Base-by-base conservation (phyloP, 2,113 vertebrate species). In the Haemorhous mexicanus region DNA sequence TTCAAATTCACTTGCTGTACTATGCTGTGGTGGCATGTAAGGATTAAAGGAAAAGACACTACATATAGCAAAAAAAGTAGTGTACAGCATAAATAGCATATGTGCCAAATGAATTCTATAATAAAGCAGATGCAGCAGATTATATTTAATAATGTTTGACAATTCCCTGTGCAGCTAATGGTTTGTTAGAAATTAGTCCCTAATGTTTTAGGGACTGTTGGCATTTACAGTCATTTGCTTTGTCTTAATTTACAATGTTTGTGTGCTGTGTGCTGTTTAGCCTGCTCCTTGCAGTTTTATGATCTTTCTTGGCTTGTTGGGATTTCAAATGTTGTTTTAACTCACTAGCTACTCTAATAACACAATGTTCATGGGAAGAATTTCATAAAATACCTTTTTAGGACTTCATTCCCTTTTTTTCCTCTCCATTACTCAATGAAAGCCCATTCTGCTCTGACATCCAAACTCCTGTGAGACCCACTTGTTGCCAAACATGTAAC, bases 81-180 rank as follows among this genome's bases (percentile, higher is more conserved):
- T 23, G 18, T 33, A 58, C 75, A 77, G 56, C 62, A 59, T 39
- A 90, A 96, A 96, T 77, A 94, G 33, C 59, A 82, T 89, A 93
- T 83, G 93, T 82, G 92, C 87, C 82, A 95, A 95, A 94, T 86
- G 72, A 95, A 86, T 97, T 96, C 93, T 81, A 77, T 75, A 93
- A 93, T 90, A 97, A 97, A 97, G 62, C 94, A 95, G 94, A 97
- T 96, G 95, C 69, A 95, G 80, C 91, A 89, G 96, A 98, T 97
- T 96, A 97, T 94, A 95, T 96, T 96, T 95, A 97, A 96, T 97
- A 97, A 97, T 96, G 90, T 96, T 93, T 88, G 93, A 94, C 96
- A 96, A 97, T 94, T 96, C 96, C 94, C 94, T 37, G 35, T 66
- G 87, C 90, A 93, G 90, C 95, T 97, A 97, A 97, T 93, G 95